A percentile compares a stretch with the other conserved stretches of the same genome.
phyloP scores from a whole-genome alignment of 1,140 invertebrate genomes.

The Nixonia krombeini region DNA sequence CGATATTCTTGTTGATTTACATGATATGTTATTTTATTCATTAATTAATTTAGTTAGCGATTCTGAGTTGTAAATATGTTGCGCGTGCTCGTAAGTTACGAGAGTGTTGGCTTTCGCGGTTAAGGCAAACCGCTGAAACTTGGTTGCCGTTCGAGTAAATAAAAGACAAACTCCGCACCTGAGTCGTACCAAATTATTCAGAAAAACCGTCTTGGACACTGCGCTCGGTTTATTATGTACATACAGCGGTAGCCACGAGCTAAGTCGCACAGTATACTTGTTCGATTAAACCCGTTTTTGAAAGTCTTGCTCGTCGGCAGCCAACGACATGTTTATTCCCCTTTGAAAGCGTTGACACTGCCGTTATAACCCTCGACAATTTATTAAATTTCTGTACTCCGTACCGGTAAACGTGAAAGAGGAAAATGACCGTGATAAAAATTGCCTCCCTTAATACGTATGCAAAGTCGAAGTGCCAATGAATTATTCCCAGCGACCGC shows the following conservation, averaged over 20 bases:
- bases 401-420: too few species aligned
- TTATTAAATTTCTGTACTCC: too few species aligned
- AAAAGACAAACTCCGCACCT: conserved; percentile 48
- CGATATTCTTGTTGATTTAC: conserved; percentile 10
- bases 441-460: conserved; percentile 34
- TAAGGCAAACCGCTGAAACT: conserved; percentile 42
- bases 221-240: conserved; percentile 28
- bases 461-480: conserved; percentile 48
- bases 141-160: conserved; percentile 48
- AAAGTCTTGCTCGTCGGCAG: too few species aligned
- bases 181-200: conserved; percentile 47
- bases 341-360: too few species aligned
- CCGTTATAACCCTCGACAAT: too few species aligned
- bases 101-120: conserved; percentile 49
- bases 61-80: conserved; percentile 34
- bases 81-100: conserved; percentile 41
- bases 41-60: conserved; percentile 33
- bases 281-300: too few species aligned
- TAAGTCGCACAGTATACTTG: too few species aligned
- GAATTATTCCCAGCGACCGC: conserved; percentile 31
- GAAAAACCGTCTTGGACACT: conserved; percentile 28
- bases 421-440: conserved; percentile 1
- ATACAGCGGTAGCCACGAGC: too few species aligned
- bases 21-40: conserved; percentile 31
- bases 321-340: too few species aligned